A percentile compares a stretch with the other conserved stretches of the same genome.
Evolutionary conservation across 92 coral and sea anemone genomes (phyloP).

Genomic region (Scolanthus callimorphus): DNA sequence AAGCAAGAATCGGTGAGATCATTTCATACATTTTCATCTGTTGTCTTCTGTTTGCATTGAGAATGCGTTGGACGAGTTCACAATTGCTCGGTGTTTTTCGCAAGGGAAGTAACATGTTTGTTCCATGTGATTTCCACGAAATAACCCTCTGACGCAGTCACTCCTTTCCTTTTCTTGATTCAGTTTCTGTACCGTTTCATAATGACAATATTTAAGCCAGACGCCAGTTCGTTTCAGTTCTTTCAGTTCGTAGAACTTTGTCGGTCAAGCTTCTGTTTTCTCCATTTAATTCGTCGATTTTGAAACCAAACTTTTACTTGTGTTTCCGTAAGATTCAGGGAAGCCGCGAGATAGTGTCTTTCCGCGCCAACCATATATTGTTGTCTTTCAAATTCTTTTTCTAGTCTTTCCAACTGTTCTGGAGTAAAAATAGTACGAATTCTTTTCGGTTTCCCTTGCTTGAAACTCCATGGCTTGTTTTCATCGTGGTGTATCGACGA

Average conservation of each 20-base stretch:
- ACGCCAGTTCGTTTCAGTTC: too few relatives aligned
- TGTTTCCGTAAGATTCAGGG: constrained; percentile 92
- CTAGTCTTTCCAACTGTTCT: constrained; percentile 90
- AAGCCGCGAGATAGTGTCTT: constrained; percentile 92
- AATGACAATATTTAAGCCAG: too few relatives aligned
- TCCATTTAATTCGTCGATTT: constrained; percentile 95
- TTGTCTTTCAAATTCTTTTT: constrained; percentile 92
- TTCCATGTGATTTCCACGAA: too few relatives aligned
- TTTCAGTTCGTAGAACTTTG: constrained; percentile 20
- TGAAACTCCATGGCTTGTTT: constrained; percentile 84
- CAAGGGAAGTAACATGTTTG: too few relatives aligned
- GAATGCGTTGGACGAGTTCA: too few relatives aligned
- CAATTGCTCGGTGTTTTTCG: too few relatives aligned
- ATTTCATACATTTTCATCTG: neutral
- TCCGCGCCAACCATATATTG: constrained; percentile 98
- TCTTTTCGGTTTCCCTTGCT: constrained; percentile 97
- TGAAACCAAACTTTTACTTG: constrained; percentile 99
- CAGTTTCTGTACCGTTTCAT: too few relatives aligned
- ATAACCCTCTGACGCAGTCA: too few relatives aligned
- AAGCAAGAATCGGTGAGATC: neutral
- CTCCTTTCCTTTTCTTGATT: too few relatives aligned
- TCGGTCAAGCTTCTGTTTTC: constrained; percentile 87
- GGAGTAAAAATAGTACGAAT: constrained; percentile 97
- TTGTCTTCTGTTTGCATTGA: neutral
- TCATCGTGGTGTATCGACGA: constrained; percentile 64